These are phyloP conservation scores for Sitta carolinensis DNA, from an alignment of 2,797 vertebrate genomes.

Conservation along the genomic window DNA sequence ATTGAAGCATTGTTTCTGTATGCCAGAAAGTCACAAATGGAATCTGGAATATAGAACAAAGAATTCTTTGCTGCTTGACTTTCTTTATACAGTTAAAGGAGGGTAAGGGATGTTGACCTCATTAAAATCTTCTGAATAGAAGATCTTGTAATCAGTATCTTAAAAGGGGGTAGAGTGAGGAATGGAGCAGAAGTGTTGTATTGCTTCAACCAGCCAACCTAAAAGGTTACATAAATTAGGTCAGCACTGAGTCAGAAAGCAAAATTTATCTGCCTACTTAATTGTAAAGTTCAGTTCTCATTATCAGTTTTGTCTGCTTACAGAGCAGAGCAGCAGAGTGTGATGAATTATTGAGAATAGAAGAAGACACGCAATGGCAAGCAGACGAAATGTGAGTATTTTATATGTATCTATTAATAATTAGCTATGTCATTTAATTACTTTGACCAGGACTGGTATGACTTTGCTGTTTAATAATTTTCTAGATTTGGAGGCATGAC, in stretches of 20 bases:
- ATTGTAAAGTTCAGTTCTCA: slow-evolving; percentile 11
- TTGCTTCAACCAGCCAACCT: not conserved
- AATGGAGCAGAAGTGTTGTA: not conserved
- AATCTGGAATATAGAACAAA: not conserved
- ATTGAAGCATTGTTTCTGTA: not conserved
- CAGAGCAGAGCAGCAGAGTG: slow-evolving; percentile 85
- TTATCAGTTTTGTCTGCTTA: not conserved
- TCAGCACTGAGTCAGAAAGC: not conserved
- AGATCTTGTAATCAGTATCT: not conserved
- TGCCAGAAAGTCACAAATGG: not conserved
- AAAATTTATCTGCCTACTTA: not conserved
- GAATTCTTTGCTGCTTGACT: slow-evolving; percentile 21
- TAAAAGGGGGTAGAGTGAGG: not conserved
- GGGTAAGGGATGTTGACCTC: slow-evolving; percentile 13
- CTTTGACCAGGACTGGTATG: not conserved
- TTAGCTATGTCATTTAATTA: not conserved
- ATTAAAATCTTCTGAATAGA: slow-evolving; percentile 37
- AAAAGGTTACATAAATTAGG: not conserved
- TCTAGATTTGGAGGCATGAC: not conserved
- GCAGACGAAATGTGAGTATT: slow-evolving; percentile 81
- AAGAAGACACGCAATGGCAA: slow-evolving; percentile 87
- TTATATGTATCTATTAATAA: not conserved
- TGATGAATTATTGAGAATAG: slow-evolving; percentile 91
- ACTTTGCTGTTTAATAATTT: not conserved
- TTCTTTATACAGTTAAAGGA: not conserved